Percentiles rank a stretch among this genome's conserved stretches.
Conservation (phyloP, 2,888 invertebrate genomes). For the Hypomecis atomaria region DNA sequence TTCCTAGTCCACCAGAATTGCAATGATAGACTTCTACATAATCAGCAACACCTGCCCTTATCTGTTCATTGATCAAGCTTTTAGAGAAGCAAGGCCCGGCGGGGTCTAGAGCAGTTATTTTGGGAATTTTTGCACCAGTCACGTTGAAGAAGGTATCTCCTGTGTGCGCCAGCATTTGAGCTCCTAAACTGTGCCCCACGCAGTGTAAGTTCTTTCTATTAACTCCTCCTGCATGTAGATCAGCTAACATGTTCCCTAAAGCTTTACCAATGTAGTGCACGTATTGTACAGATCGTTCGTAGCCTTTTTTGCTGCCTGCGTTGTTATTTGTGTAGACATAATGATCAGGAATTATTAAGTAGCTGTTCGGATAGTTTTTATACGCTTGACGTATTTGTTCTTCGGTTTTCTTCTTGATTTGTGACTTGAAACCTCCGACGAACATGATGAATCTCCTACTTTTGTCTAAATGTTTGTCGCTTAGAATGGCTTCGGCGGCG, state of each 20-base stretch:
- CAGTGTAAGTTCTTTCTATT: constrained; percentile 40
- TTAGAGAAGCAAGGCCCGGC: constrained; percentile 44
- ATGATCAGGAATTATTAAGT: constrained; percentile 48
- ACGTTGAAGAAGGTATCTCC: constrained; percentile 34
- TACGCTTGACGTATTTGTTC: constrained; percentile 45
- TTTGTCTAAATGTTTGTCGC: constrained; percentile 61
- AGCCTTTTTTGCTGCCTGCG: constrained; percentile 41
- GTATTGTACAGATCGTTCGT: constrained; percentile 47
- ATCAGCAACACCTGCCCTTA: constrained; percentile 70
- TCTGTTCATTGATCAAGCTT: constrained; percentile 49
- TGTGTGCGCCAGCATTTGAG: constrained; percentile 43
- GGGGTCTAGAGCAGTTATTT: constrained; percentile 45
- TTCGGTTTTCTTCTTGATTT: constrained; percentile 62
- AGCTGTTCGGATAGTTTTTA: constrained; percentile 42
- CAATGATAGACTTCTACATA: constrained; percentile 80
- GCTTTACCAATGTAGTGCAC: constrained; percentile 48
- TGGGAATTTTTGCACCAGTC: constrained; percentile 38
- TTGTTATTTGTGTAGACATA: constrained; percentile 45
- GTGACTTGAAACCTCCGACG: constrained; percentile 72
- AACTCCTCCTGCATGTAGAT: constrained; percentile 41
- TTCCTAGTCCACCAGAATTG: constrained; percentile 69
- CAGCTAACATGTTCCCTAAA: constrained; percentile 40
- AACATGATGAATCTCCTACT: constrained; percentile 66
- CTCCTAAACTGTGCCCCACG: constrained; percentile 48
- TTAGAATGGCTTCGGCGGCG: constrained; percentile 65